A percentile compares a stretch with the other conserved stretches of the same genome.
Conservation (phyloP, 2,888 invertebrate species). For the Drosophila phalerata region DNA sequence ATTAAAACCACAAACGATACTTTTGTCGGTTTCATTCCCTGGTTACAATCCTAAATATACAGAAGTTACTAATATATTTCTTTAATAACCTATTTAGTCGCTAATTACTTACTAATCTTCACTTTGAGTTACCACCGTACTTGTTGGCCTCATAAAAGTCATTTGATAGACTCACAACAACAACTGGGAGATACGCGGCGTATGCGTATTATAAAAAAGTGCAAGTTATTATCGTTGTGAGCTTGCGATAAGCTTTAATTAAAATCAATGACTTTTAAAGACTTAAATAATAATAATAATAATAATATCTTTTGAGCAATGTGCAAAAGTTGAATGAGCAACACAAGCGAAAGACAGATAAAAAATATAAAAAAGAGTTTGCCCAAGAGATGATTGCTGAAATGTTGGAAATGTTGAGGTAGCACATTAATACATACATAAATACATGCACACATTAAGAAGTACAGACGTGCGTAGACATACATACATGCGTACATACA, state of each 20-base stretch:
- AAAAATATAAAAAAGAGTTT: constrained; percentile 10
- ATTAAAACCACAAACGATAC: too few species aligned
- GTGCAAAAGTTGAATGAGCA: constrained; percentile 31
- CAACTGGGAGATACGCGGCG: constrained; percentile 13
- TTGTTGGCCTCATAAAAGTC: background rate
- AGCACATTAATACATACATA: constrained; percentile 23
- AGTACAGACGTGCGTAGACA: background rate
- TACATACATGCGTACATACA: background rate
- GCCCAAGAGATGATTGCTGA: constrained; percentile 11
- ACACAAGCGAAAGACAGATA: constrained; percentile 8
- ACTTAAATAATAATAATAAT: constrained; percentile 6
- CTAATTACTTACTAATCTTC: background rate
- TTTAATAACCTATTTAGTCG: background rate
- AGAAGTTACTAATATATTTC: too few species aligned
- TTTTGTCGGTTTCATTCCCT: too few species aligned
- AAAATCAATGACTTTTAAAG: constrained; percentile 33
- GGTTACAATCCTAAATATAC: too few species aligned
- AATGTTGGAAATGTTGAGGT: constrained; percentile 45
- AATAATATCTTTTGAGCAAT: constrained; percentile 1
- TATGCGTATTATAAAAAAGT: constrained; percentile 27
- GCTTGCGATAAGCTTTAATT: constrained; percentile 33
- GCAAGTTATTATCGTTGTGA: constrained; percentile 18
- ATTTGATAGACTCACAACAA: background rate
- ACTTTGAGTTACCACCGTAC: background rate
- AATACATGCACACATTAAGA: background rate